Percentiles rank a stretch among this genome's conserved stretches.
phyloP scores from a whole-genome alignment of 2,888 invertebrate species.

The Hemithea aestivaria region DNA sequence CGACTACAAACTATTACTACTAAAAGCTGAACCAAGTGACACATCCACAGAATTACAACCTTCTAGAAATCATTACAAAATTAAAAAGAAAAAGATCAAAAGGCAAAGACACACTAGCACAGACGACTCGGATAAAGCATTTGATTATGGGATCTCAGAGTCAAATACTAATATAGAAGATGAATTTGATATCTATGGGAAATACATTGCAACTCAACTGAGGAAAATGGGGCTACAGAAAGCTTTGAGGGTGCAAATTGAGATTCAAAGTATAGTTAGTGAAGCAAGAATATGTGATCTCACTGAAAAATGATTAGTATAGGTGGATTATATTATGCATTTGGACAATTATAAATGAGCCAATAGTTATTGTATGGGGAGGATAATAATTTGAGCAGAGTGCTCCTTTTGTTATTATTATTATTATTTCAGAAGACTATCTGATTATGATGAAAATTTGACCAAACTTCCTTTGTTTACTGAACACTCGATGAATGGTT shows the following conservation, averaged over 20 bases:
- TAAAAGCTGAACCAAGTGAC: constrained; percentile 45
- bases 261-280: constrained; percentile 62
- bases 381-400: too few relatives aligned
- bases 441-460: too few relatives aligned
- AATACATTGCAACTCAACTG: constrained; percentile 66
- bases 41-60: constrained; percentile 19
- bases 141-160: constrained; percentile 33
- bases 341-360: too few relatives aligned
- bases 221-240: constrained; percentile 59
- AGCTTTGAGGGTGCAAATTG: constrained; percentile 59
- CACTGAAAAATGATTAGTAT: constrained; percentile 20
- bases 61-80: constrained; percentile 25
- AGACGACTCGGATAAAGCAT: constrained; percentile 43
- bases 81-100: constrained; percentile 51
- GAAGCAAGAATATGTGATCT: constrained; percentile 58
- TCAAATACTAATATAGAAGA: constrained; percentile 46
- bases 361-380: too few relatives aligned
- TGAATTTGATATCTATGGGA: constrained; percentile 71
- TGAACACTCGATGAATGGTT: too few relatives aligned
- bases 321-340: too few relatives aligned
- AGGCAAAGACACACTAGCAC: constrained; percentile 36
- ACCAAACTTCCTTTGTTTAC: too few relatives aligned
- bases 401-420: too few relatives aligned
- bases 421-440: too few relatives aligned
- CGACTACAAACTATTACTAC: constrained; percentile 36